Conservation (phyloP, 2,888 invertebrate species). For the Micoletzkya japonica region DNA sequence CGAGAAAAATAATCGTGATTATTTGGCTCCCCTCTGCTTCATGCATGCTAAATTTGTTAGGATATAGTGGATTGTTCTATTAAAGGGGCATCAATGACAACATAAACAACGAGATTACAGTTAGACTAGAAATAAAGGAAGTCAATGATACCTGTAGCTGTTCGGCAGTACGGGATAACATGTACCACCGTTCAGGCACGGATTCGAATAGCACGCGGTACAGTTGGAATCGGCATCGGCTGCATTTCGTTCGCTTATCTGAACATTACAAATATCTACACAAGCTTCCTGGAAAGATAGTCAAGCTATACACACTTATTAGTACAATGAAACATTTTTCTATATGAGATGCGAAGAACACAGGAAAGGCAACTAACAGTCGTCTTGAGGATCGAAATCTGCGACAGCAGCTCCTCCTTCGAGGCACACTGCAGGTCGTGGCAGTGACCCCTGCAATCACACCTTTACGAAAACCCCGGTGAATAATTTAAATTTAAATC, state of each 20-base stretch:
- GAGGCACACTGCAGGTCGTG: conserved; percentile 19
- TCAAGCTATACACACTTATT: background rate
- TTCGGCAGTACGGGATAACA: conserved; percentile 36
- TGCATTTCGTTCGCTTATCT: background rate
- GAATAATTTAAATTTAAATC: too few species aligned
- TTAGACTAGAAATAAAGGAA: too few species aligned
- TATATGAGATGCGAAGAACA: background rate
- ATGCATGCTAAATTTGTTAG: too few species aligned
- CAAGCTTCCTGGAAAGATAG: background rate
- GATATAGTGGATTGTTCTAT: too few species aligned
- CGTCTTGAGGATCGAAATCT: conserved; percentile 9
- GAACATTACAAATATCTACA: background rate
- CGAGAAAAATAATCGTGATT: too few species aligned
- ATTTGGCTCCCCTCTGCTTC: too few species aligned
- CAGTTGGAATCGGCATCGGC: conserved; percentile 5
- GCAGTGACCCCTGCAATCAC: conserved; percentile 2
- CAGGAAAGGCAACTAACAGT: background rate
- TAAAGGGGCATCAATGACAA: too few species aligned
- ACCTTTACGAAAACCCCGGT: too few species aligned
- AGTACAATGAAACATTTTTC: background rate
- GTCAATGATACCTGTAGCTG: conserved; percentile 22
- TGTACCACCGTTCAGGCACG: conserved; percentile 43
- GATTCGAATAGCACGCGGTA: conserved; percentile 30
- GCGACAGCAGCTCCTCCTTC: background rate
- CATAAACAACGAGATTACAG: too few species aligned